Conservation (phyloP, 2,888 invertebrate genomes). For the Ptychoptera contaminata region DNA sequence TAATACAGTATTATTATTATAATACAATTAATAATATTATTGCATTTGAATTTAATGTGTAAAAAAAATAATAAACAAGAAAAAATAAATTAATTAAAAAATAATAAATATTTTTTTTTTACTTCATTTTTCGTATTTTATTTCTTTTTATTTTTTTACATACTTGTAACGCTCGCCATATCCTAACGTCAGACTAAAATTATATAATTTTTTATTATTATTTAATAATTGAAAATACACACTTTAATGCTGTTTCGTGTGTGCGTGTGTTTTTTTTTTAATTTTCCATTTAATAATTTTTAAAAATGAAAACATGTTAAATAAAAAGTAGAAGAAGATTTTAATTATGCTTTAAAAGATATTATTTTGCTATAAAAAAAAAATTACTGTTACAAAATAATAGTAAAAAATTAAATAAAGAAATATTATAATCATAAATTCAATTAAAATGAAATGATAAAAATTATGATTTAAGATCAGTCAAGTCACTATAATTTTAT, state of each 20-base stretch:
- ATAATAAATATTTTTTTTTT: neutral
- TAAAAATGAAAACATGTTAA: neutral
- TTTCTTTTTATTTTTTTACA: conserved; percentile 27
- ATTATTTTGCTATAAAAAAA: too few relatives aligned
- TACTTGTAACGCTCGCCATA: conserved; percentile 68
- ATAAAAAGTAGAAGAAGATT: too few relatives aligned
- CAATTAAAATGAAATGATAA: too few relatives aligned
- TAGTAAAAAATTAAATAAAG: too few relatives aligned
- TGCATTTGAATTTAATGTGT: too few relatives aligned
- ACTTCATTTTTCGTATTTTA: neutral
- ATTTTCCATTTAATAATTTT: neutral
- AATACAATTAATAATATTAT: neutral
- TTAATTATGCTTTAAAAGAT: too few relatives aligned
- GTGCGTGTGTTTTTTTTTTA: too few relatives aligned
- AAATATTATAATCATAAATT: too few relatives aligned
- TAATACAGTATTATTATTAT: conserved; percentile 3
- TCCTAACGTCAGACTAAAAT: conserved; percentile 50
- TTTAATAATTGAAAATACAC: neutral
- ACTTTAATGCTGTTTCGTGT: too few relatives aligned
- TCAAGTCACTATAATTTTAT: too few relatives aligned
- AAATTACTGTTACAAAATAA: too few relatives aligned
- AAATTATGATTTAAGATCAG: too few relatives aligned
- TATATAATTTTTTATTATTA: neutral
- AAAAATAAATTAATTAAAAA: neutral
- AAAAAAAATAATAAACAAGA: neutral